Percentiles rank a stretch among this genome's conserved stretches.
Evolutionary conservation across 2,797 vertebrate species (phyloP).

Genomic region (Meriones psammophilus): DNA sequence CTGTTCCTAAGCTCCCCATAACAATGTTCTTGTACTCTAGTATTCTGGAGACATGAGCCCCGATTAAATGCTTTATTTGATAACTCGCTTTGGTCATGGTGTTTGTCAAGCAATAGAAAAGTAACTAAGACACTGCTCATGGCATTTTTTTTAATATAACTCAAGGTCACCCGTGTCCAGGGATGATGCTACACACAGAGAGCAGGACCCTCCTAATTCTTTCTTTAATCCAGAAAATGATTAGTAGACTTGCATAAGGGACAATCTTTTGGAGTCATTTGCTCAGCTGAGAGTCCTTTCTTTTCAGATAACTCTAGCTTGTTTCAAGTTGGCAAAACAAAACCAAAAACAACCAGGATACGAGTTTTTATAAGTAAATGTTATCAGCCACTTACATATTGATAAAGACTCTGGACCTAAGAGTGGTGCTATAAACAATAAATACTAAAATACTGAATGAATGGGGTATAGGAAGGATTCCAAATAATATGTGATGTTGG

Average conservation of each 20-base stretch:
- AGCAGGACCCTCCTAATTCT: neutral
- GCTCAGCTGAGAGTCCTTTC: neutral
- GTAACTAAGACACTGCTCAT: neutral
- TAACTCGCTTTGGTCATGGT: neutral
- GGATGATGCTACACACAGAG: no score
- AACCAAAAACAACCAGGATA: neutral
- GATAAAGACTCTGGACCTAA: neutral
- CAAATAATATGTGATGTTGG: neutral
- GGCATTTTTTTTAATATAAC: neutral
- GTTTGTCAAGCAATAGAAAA: neutral
- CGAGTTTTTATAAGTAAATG: neutral
- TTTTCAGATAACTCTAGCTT: neutral
- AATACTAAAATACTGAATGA: neutral
- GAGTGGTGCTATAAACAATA: neutral
- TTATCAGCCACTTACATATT: neutral
- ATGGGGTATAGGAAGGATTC: neutral
- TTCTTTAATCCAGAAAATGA: neutral
- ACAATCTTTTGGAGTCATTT: neutral
- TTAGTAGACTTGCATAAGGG: neutral
- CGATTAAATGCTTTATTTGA: neutral
- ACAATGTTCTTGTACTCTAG: neutral
- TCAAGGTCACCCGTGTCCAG: neutral
- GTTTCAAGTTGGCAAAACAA: neutral
- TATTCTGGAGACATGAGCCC: no score
- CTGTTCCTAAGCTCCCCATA: neutral